These are phyloP conservation scores for Tetrao urogallus DNA, from an alignment of 2,113 vertebrate species.

Conservation along the genomic window DNA sequence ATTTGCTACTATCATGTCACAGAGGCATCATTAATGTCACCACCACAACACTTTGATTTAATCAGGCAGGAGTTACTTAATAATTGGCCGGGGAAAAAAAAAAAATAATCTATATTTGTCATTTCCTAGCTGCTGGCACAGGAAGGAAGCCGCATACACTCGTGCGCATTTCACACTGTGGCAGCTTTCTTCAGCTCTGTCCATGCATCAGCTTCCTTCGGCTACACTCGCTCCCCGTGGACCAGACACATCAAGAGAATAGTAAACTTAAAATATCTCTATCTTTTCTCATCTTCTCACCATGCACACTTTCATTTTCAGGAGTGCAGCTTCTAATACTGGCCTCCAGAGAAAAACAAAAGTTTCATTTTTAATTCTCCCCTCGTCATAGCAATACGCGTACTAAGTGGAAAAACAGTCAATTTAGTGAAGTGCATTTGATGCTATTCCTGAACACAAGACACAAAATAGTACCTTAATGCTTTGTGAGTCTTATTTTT, in stretches of 20 bases:
- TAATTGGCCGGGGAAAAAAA: background rate
- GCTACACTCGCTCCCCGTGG: background rate
- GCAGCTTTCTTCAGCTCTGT: background rate
- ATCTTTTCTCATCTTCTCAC: background rate
- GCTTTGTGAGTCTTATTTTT: background rate
- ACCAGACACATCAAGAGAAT: background rate
- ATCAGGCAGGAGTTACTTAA: background rate
- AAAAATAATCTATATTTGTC: background rate
- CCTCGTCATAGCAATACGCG: background rate
- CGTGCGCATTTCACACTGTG: rapidly evolving
- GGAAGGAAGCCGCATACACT: background rate
- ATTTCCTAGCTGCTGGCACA: background rate
- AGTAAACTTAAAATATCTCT: conserved; percentile 31
- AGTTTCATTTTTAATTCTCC: conserved; percentile 12
- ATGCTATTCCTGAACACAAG: conserved; percentile 2
- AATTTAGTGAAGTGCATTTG: background rate
- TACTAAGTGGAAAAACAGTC: background rate
- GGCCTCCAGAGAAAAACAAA: background rate
- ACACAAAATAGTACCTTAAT: background rate
- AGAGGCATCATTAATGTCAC: background rate
- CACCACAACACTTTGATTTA: background rate
- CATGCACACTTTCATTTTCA: background rate
- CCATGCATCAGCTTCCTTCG: background rate
- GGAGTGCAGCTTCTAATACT: background rate
- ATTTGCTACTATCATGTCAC: background rate